Evolutionary conservation across 2,113 vertebrate species (phyloP).

Genomic region (Nothoprocta perdicaria): DNA sequence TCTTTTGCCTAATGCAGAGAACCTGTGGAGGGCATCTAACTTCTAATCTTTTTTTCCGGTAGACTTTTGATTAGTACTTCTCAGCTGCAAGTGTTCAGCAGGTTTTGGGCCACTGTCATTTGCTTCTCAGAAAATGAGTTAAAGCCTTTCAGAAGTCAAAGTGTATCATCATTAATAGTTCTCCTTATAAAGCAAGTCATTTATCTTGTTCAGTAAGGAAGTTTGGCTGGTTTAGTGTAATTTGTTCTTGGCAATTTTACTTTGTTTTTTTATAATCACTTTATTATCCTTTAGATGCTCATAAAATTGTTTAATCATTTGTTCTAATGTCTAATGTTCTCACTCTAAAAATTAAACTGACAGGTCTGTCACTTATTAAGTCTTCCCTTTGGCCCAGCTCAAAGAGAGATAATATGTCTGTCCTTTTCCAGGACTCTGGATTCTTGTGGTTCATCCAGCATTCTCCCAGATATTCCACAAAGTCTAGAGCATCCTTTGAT

Average conservation of each 20-base stretch:
- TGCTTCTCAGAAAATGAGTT: neutral
- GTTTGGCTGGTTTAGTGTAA: neutral
- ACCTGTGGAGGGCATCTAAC: neutral
- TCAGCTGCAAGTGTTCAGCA: neutral
- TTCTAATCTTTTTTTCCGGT: neutral
- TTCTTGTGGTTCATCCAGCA: neutral
- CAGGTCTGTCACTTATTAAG: neutral
- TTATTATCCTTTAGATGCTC: neutral
- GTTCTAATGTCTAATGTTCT: neutral
- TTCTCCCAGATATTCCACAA: neutral
- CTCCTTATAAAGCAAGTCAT: neutral
- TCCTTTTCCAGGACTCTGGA: neutral
- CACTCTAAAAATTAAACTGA: neutral
- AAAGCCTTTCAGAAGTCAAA: neutral
- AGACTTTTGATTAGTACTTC: conserved; percentile 14
- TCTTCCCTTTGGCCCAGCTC: neutral
- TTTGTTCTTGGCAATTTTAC: neutral
- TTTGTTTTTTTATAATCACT: neutral
- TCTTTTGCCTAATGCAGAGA: neutral
- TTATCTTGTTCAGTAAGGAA: neutral
- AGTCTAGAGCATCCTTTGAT: neutral
- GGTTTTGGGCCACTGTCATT: conserved; percentile 13
- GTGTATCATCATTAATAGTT: neutral
- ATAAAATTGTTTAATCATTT: neutral
- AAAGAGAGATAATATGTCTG: neutral